Evolutionary conservation across 2,888 invertebrate genomes (phyloP), one percentile per base, ranked within the genome.

Genomic region (Protophormia terraenovae): DNA sequence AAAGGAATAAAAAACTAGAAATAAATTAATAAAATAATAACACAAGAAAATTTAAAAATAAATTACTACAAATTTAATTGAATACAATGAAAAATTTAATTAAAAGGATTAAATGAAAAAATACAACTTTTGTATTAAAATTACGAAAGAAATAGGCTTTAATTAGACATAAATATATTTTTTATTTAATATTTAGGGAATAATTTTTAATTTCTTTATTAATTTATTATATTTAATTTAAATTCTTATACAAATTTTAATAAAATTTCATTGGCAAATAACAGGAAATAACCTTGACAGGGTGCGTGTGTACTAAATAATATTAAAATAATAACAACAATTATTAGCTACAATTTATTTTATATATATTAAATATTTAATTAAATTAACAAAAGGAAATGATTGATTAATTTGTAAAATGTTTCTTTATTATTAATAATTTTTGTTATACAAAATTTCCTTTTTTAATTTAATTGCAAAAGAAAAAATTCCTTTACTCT

Each of bases 231-330:
- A n/a, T n/a, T n/a, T n/a, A n/a, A n/a, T n/a, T n/a, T n/a, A n/a
- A n/a, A n/a, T n/a, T n/a, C n/a, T n/a, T n/a, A n/a, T n/a, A n/a
- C n/a, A n/a, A 53, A 14, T 35, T 55, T 76, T 69, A 0, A 16
- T 7, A 58, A 41, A 67, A 38, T 60, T 71, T 78, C 77, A 78
- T 85, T 85, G 78, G 62, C 85, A 67, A 82, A 82, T 82, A 86
- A 86, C 88, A 87, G 88, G 87, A 87, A 86, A 83, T 89, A 89
- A 89, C 89, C 89, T 89, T 89, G 89, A 89, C 87, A 83, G 79
- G 80, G 88, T 87, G 86, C 87, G 80, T 84, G 88, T 88, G 89
- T 87, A 87, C 87, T 85, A 87, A 90, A 88, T 83, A 88, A 87
- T 88, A 88, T 41, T 86, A 81, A 87, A 89, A 89, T 78, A 88